Evolutionary conservation across 2,888 invertebrate species (phyloP), one percentile per base, ranked within the genome.

Genomic region (Syrphus vitripennis): DNA sequence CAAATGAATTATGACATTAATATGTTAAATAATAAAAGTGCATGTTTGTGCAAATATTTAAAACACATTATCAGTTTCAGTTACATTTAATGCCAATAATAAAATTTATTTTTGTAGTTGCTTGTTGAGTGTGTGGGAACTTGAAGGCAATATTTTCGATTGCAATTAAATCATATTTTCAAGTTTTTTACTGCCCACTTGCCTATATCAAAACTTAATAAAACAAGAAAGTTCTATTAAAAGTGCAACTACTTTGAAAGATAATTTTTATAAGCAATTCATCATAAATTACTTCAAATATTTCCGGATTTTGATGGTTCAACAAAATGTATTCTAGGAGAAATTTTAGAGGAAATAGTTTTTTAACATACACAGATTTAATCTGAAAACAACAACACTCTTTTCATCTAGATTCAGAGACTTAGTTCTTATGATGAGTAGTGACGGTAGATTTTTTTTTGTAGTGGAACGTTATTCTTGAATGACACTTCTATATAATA

Each of bases 1-100:
- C 26, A 65, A 59, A 40, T 79, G 71, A 79, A 45, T 69, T 63
- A 83, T 83, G 53, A 74, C 61, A n/a, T 69, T 48, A 63, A 78
- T 79, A 55, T 55, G 69, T 78, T 63, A 69, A 45, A 69, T 45
- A 74, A 79, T 34, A 10, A 16, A 16, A 37, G 19, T 65, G 63
- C 45, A 65, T 45, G n/a, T n/a, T n/a, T n/a, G 67, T 53, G 31
- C 63, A 45, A 57, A 29, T 74, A 80, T 74, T 74, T 67, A 75
- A 74, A 80, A 69, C 21, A 24, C 50, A 59, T 67, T 74, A 80
- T 80, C 80, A 80, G 74, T 42, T 57, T 40, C 40, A 61, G 24
- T 61, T 65, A 53, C 40, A 63, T 31, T 57, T 16, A 16, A n/a
- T 31, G 10, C 10, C 4, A 19, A 19, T 21, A 21, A 7, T 21